These are phyloP conservation scores for Procavia capensis DNA, from an alignment of 2,113 vertebrate genomes.

Conservation along the genomic window DNA sequence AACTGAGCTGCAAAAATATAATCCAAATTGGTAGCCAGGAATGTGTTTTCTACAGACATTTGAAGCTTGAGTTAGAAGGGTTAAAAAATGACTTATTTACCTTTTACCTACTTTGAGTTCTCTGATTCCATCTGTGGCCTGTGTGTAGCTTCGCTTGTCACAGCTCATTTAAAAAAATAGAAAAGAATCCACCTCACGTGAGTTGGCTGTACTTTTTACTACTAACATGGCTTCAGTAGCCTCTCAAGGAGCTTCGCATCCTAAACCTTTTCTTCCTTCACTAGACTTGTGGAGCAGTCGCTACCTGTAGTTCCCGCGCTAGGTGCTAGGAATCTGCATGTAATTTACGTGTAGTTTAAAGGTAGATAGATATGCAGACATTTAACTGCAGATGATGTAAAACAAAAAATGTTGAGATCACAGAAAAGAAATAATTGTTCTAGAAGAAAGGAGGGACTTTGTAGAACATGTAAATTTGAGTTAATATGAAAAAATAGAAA, in stretches of 20 bases:
- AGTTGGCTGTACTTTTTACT: not conserved
- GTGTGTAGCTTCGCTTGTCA: not conserved
- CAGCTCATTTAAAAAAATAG: too few species aligned
- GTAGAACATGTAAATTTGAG: not conserved
- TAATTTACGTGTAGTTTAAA: not conserved
- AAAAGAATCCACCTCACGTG: not conserved
- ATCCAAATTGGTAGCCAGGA: not conserved
- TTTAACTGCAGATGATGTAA: not conserved
- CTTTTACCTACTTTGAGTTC: not conserved
- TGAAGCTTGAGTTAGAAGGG: not conserved
- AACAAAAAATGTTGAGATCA: not conserved
- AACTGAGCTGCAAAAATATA: not conserved
- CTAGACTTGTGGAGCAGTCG: not conserved
- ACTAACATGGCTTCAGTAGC: not conserved
- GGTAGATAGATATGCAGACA: not conserved
- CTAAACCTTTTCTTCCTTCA: constrained; percentile 5
- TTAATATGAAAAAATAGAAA: not conserved
- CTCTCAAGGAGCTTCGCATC: not conserved
- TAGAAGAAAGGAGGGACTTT: not conserved
- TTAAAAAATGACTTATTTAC: not conserved
- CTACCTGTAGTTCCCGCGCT: not conserved
- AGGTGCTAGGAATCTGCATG: not conserved
- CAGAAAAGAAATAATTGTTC: not conserved
- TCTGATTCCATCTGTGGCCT: not conserved
- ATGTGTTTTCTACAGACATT: not conserved